Evolutionary conservation across 1,140 invertebrate species (phyloP).

Genomic region (Anoplophora glabripennis): DNA sequence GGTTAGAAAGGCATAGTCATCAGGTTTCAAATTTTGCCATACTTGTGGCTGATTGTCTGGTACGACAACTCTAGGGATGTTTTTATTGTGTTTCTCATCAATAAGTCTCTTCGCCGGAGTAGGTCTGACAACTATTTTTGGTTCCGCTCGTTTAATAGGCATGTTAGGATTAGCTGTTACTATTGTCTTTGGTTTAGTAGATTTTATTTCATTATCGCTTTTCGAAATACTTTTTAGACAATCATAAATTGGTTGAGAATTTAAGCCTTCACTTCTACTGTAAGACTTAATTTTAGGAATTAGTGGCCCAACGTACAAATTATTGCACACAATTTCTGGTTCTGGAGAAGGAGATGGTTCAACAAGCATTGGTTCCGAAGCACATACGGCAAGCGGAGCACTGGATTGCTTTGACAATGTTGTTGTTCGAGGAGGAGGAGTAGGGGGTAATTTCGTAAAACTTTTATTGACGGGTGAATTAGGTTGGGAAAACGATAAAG

Average conservation of each 20-base stretch:
- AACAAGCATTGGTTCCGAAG: slow-evolving; percentile 50
- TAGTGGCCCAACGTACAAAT: slow-evolving; percentile 54
- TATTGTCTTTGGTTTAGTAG: slow-evolving; percentile 35
- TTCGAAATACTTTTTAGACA: slow-evolving; percentile 35
- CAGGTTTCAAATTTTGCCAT: slow-evolving; percentile 11
- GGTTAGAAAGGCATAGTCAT: background rate
- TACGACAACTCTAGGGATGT: slow-evolving; percentile 41
- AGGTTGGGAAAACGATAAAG: slow-evolving; percentile 46
- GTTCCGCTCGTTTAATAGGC: slow-evolving; percentile 40
- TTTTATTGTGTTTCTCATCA: slow-evolving; percentile 25
- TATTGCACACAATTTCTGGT: slow-evolving; percentile 52
- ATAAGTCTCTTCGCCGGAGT: slow-evolving; percentile 30
- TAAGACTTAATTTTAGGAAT: slow-evolving; percentile 44
- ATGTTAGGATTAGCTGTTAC: slow-evolving; percentile 37
- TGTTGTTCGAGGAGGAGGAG: slow-evolving; percentile 60
- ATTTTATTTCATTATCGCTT: background rate
- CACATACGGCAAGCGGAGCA: slow-evolving; percentile 30
- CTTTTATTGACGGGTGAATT: slow-evolving; percentile 42
- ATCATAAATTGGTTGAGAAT: slow-evolving; percentile 27
- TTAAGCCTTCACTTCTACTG: slow-evolving; percentile 14
- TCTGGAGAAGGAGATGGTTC: slow-evolving; percentile 46
- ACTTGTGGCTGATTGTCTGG: slow-evolving; percentile 32
- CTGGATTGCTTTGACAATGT: slow-evolving; percentile 56
- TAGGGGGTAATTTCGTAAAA: slow-evolving; percentile 55
- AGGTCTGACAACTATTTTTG: slow-evolving; percentile 45